Base-by-base conservation (phyloP, 2,113 vertebrate species). In the Cebus imitator region DNA sequence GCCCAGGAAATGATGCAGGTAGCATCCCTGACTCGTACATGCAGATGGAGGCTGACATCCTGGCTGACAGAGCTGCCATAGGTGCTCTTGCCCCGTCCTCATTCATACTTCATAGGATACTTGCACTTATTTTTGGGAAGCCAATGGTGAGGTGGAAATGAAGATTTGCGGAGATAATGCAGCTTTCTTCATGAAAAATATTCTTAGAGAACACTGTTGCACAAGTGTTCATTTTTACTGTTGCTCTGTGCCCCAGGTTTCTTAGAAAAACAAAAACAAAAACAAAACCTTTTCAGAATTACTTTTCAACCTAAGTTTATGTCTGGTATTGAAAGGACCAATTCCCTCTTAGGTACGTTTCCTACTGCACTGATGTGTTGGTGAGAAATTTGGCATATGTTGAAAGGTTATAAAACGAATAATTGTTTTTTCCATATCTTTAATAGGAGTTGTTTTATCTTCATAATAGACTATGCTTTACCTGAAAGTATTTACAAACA, bases 51-150 rank as follows among this genome's bases (percentile, higher is more conserved):
- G 45, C 73, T 18, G 76, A 37, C 18, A 1, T 94, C 35, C 23
- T n/a, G 11, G 50, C 57, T 4, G 66, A 6, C 7, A 12, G 0
- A 3, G 50, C 55, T 3, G 5, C 23, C 10, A 0, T 4, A 8
- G 35, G 1, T 21, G 45, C 40, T 43, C 45, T 16, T 20, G 27
- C 27, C 70, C 16, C 4, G 4, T 9, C 4, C 37, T 48, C 13
- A 3, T 64, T 25, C 32, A 0, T 37, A 0, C 37, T 61, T 37
- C 3, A 0, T 8, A 30, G 45, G 27, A 3, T 35, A 9, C 7
- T 9, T 21, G 5, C 45, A 16, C 32, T 72, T 30, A 0, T 17
- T 17, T 50, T 4, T 20, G 37, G 25, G 43, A 0, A 43, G 66
- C 61, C 82, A 20, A 55, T 23, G 40, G 3, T 21, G 25, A 45